phyloP scores from a whole-genome alignment of 1,140 invertebrate species.

The Drosophila pseudoananassae region DNA sequence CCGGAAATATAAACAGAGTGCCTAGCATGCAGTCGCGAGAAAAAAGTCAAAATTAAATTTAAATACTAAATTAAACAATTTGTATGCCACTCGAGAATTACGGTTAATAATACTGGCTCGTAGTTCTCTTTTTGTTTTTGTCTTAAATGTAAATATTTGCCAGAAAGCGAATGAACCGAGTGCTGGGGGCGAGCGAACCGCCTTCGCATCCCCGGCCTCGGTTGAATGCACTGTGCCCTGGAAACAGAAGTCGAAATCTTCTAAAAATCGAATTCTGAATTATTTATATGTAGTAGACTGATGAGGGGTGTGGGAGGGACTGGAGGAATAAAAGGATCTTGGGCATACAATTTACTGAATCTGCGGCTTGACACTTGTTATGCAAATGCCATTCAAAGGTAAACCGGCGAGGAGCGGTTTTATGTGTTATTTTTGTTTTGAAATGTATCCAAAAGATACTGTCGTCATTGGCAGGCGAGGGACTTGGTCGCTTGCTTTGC shows the following conservation, averaged over 20 bases:
- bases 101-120: constrained; percentile 62
- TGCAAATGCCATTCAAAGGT: constrained; percentile 77
- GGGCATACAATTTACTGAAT: background rate
- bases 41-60: constrained; percentile 15
- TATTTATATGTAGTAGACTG: constrained; percentile 58
- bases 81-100: constrained; percentile 54
- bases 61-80: constrained; percentile 54
- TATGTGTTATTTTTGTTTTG: constrained; percentile 44
- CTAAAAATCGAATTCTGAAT: constrained; percentile 57
- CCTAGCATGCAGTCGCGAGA: constrained; percentile 20
- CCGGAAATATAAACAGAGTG: constrained; percentile 74
- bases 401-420: constrained; percentile 34
- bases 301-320: background rate
- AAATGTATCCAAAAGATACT: constrained; percentile 71
- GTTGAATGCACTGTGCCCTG: constrained; percentile 77
- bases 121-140: constrained; percentile 37
- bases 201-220: constrained; percentile 34
- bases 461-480: constrained; percentile 67
- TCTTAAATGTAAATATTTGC: constrained; percentile 72
- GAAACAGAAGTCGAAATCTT: constrained; percentile 23
- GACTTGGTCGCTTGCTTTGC: constrained; percentile 4
- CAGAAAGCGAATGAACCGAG: constrained; percentile 68
- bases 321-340: constrained; percentile 45
- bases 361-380: constrained; percentile 54
- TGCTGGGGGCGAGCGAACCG: constrained; percentile 34